These are phyloP conservation scores for Heterodera filipjevi DNA, from an alignment of 2,888 invertebrate genomes.

Conservation along the genomic window DNA sequence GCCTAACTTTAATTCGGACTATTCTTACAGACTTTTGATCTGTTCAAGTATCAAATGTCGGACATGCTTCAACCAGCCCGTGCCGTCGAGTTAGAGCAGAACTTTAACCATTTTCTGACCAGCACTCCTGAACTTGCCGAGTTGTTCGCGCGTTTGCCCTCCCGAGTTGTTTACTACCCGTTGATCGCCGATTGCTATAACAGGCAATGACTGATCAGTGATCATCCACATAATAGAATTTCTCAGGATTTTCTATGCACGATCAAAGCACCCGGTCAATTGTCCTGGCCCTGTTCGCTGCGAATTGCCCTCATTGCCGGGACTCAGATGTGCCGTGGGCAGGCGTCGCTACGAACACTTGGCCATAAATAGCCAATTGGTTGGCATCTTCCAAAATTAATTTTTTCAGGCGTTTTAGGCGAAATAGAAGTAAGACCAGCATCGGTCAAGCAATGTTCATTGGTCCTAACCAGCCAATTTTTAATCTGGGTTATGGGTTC, in stretches of 20 bases:
- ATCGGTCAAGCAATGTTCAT: no score
- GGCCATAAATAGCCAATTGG: constrained; percentile 28
- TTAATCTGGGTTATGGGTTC: no score
- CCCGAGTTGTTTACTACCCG: constrained; percentile 54
- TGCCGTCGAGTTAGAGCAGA: constrained; percentile 26
- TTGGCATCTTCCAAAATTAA: background rate
- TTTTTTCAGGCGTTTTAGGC: background rate
- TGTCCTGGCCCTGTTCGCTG: constrained; percentile 45
- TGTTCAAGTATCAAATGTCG: constrained; percentile 41
- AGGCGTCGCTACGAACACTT: constrained; percentile 22
- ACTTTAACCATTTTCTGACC: constrained; percentile 35
- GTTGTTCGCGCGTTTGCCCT: constrained; percentile 46
- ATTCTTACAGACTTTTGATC: constrained; percentile 35
- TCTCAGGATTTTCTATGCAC: constrained; percentile 53
- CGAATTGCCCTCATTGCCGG: constrained; percentile 31
- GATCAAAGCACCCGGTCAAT: constrained; percentile 40
- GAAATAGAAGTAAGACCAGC: background rate
- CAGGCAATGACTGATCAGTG: constrained; percentile 15
- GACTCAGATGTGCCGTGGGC: constrained; percentile 33
- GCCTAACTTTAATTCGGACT: background rate
- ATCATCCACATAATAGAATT: no score
- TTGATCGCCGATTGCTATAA: constrained; percentile 59
- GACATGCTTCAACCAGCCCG: constrained; percentile 37
- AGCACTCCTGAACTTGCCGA: constrained; percentile 30
- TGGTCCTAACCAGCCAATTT: no score